A percentile compares a stretch with the other conserved stretches of the same genome.
These are phyloP conservation scores for Enteromius trimaculatus DNA, from an alignment of 2,797 vertebrate species.

Conservation along the genomic window DNA sequence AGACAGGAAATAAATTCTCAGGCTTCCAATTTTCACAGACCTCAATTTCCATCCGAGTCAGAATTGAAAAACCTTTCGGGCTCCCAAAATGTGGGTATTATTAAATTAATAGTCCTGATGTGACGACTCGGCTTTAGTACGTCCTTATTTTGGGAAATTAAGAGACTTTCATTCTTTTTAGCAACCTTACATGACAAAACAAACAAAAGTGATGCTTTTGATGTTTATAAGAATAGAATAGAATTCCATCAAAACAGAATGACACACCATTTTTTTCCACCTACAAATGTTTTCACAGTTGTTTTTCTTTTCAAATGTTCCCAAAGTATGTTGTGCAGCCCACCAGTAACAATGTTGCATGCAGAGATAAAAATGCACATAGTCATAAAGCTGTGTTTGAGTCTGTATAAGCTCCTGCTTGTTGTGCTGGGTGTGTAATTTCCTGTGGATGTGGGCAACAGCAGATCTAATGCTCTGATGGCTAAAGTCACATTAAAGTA, in stretches of 20 bases:
- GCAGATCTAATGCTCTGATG: background rate
- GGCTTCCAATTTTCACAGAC: background rate
- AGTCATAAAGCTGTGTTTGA: background rate
- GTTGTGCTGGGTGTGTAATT: background rate
- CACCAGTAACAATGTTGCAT: background rate
- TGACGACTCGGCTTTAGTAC: background rate
- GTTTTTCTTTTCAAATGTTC: background rate
- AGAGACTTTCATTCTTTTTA: background rate
- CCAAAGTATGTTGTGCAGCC: background rate
- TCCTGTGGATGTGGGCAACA: background rate
- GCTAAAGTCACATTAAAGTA: constrained; percentile 5
- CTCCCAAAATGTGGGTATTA: constrained; percentile 12
- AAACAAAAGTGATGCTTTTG: background rate
- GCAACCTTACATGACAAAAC: background rate
- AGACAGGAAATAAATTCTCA: background rate
- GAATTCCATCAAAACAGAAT: background rate
- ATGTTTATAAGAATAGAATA: too few relatives aligned
- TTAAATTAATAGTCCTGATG: constrained; percentile 38
- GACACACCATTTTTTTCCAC: background rate
- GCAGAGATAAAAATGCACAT: background rate
- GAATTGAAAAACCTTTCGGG: background rate
- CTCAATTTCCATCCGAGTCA: background rate
- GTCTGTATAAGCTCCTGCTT: background rate
- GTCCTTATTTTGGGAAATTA: background rate
- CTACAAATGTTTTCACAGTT: background rate